These are phyloP conservation scores for Oreocharis arfaki DNA, from an alignment of 2,113 vertebrate genomes.

Conservation along the genomic window DNA sequence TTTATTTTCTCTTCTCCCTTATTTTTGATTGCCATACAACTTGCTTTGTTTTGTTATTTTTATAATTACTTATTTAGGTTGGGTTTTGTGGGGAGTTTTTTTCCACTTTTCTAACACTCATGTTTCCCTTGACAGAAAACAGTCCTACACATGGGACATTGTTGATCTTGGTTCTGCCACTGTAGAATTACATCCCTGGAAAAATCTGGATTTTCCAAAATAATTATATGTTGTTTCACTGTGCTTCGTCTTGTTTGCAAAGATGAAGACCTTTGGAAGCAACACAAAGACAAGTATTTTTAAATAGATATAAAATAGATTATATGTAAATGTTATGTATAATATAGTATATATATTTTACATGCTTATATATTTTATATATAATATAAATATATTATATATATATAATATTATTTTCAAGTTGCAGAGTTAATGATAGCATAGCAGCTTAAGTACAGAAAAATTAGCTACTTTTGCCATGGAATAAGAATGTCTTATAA, in stretches of 20 bases:
- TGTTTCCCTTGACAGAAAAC: background rate
- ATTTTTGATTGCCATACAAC: background rate
- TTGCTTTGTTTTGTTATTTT: background rate
- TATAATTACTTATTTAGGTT: background rate
- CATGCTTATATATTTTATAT: background rate
- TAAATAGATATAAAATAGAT: background rate
- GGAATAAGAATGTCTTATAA: background rate
- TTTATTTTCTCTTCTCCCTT: background rate
- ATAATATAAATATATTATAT: background rate
- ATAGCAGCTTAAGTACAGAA: background rate
- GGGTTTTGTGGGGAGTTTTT: fast-evolving
- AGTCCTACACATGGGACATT: background rate
- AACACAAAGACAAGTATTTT: background rate
- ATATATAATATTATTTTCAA: too few species aligned
- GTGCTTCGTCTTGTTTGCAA: background rate
- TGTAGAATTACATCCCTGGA: background rate
- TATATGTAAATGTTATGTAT: background rate
- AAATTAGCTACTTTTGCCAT: background rate
- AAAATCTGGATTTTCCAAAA: background rate
- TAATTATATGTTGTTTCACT: background rate
- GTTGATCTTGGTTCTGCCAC: background rate
- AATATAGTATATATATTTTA: background rate
- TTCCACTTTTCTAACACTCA: background rate
- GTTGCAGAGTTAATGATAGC: background rate
- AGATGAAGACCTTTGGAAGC: background rate